Percentiles rank a stretch among this genome's conserved stretches.
These are phyloP conservation scores for Synergus umbraculus DNA, from an alignment of 2,888 invertebrate species.

Conservation along the genomic window DNA sequence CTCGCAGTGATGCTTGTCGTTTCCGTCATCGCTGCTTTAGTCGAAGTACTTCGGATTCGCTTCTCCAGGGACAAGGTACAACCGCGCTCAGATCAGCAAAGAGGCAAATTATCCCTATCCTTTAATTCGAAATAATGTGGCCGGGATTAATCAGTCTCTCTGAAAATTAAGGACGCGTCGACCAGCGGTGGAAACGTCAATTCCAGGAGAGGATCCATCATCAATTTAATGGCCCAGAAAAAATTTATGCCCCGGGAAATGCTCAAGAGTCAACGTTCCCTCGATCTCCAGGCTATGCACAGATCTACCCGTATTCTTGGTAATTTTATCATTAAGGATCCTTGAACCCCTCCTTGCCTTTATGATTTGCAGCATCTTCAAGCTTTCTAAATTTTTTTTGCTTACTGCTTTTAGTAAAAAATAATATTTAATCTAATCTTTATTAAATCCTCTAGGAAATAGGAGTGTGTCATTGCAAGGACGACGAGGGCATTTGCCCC, in stretches of 20 bases:
- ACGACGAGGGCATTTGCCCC: constrained; percentile 29
- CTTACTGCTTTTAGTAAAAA: not conserved
- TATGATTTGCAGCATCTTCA: not conserved
- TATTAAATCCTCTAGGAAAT: constrained; percentile 38
- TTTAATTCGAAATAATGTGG: constrained; percentile 29
- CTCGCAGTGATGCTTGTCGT: constrained; percentile 70
- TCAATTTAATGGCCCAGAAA: constrained; percentile 62
- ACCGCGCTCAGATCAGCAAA: constrained; percentile 19
- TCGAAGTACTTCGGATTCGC: constrained; percentile 69
- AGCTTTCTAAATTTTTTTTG: not conserved
- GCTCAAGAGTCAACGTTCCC: constrained; percentile 65
- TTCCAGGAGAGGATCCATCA: constrained; percentile 64
- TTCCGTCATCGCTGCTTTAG: constrained; percentile 68
- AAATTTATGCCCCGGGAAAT: constrained; percentile 61
- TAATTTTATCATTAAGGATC: constrained; percentile 47
- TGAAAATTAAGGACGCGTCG: constrained; percentile 38
- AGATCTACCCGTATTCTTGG: constrained; percentile 66
- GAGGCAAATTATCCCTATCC: constrained; percentile 20
- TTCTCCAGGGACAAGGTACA: constrained; percentile 68
- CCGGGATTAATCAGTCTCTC: constrained; percentile 28
- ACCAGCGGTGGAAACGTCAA: constrained; percentile 6
- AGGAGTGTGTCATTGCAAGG: constrained; percentile 33
- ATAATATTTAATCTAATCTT: not conserved
- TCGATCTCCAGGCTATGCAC: constrained; percentile 67
- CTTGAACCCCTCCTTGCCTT: constrained; percentile 18